Percentiles rank a stretch among this genome's conserved stretches.
Conservation (phyloP, 2,797 vertebrate genomes). For the Muraenolepis orangiensis region DNA sequence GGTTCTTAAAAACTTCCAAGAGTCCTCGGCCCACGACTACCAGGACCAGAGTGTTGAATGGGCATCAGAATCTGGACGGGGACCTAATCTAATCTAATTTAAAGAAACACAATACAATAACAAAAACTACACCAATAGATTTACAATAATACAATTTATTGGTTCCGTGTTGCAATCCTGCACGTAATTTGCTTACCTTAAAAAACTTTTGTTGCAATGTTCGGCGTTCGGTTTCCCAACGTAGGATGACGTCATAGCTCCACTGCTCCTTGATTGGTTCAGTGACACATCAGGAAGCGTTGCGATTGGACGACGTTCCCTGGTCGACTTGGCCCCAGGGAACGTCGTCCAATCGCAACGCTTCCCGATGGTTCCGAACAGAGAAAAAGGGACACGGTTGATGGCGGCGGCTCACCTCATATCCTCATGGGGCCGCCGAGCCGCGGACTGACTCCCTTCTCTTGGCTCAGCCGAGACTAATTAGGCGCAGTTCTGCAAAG, state of each 20-base stretch:
- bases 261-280: constrained; percentile 59
- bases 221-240: constrained; percentile 57
- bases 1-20: neutral
- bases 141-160: neutral
- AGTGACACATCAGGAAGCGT: neutral
- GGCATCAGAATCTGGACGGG: neutral
- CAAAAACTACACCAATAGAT: neutral
- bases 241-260: constrained; percentile 33
- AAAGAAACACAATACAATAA: neutral
- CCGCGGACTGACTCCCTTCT: neutral
- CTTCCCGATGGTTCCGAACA: constrained; percentile 12
- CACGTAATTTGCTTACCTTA: constrained; percentile 48
- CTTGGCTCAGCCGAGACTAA: neutral
- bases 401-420: too few species aligned
- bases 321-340: constrained; percentile 1
- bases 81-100: too few species aligned
- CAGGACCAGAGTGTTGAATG: neutral
- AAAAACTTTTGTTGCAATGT: constrained; percentile 53
- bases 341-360: constrained; percentile 55
- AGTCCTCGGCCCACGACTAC: neutral
- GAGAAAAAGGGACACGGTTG: constrained; percentile 58
- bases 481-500: neutral
- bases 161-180: too few species aligned
- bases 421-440: too few species aligned
- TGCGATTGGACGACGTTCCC: constrained; percentile 56